Conservation (phyloP, 1,140 invertebrate species). For the Schlechtendalia chinensis region DNA sequence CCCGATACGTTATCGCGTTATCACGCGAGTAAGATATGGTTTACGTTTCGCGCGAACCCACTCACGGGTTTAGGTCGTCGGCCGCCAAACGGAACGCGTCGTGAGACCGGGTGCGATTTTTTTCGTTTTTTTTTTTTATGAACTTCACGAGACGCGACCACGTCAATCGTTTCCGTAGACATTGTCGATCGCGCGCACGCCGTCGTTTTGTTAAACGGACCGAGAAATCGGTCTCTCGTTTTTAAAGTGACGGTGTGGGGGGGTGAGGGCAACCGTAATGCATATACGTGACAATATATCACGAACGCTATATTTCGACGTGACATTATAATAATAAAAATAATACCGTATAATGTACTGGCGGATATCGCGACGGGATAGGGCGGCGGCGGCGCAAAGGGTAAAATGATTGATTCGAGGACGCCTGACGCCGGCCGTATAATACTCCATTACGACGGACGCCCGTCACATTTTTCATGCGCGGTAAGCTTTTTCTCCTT, state of each 20-base stretch:
- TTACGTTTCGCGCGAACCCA: too few species aligned
- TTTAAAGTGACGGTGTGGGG: background rate
- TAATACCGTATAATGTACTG: conserved; percentile 11
- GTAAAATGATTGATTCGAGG: conserved; percentile 46
- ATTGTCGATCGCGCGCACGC: background rate
- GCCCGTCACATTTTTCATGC: conserved; percentile 45
- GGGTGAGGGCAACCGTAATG: too few species aligned
- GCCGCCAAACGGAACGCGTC: too few species aligned
- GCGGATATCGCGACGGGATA: background rate
- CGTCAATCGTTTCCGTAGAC: background rate
- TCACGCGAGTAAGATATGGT: too few species aligned
- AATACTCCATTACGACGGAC: conserved; percentile 48
- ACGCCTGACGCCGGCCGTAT: conserved; percentile 29
- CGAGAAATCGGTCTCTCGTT: conserved; percentile 13
- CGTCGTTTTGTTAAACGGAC: conserved; percentile 14
- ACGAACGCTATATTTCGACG: conserved; percentile 25
- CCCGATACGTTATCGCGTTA: too few species aligned
- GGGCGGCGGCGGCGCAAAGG: background rate
- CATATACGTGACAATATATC: conserved; percentile 48
- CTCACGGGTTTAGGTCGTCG: too few species aligned
- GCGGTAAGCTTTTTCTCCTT: background rate
- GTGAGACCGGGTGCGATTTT: too few species aligned
- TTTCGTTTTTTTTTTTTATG: too few species aligned
- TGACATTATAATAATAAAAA: conserved; percentile 48
- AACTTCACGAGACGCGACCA: background rate